Evolutionary conservation across 2,888 invertebrate species (phyloP), one percentile per base, ranked within the genome.

Genomic region (Parnassius mnemosyne): DNA sequence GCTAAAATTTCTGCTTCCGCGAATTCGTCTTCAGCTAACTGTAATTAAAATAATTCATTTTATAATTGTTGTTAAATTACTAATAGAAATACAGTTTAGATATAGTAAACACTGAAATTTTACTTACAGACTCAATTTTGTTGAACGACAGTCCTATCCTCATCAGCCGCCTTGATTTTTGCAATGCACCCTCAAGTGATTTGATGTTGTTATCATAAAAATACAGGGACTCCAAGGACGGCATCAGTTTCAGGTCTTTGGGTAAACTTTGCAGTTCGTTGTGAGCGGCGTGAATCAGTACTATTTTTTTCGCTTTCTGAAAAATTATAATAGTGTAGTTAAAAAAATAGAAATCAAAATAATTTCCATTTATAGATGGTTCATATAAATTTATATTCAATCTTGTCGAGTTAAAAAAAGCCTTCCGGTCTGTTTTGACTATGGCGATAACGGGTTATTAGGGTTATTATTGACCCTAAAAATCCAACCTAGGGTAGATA

Each of bases 21-120:
- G 74, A 97, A 97, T 74, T 97, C 97, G 70, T 96, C 95, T 75
- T 94, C 93, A 16, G 94, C 93, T 65, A 96, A 79, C 95, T 95
- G 81, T 53, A 69, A 66, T 66, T 11, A 12, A 55, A 55, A 55
- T 10, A 3, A 42, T 11, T 20, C 3, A 12, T 43, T 44, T 42
- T 13, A 16, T 3, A 42, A 10, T n/a, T 25, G 20, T 54, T 54
- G 2, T 13, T 13, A 13, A 13, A 13, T 42, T 11, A 43, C 10
- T 11, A 12, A 46, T 7, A 11, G 20, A 20, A 20, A 20, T 20
- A 46, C 3, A n/a, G n/a, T 46, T 47, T 13, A 49, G 12, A 49
- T 49, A 13, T 12, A 9, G 10, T 53, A 12, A 44, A 61, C 50
- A 51, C 10, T 64, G 10, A 42, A 20, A 47, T 58, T 44, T 20